Conservation (phyloP, 2,113 vertebrate genomes). For the Hystrix cristata region DNA sequence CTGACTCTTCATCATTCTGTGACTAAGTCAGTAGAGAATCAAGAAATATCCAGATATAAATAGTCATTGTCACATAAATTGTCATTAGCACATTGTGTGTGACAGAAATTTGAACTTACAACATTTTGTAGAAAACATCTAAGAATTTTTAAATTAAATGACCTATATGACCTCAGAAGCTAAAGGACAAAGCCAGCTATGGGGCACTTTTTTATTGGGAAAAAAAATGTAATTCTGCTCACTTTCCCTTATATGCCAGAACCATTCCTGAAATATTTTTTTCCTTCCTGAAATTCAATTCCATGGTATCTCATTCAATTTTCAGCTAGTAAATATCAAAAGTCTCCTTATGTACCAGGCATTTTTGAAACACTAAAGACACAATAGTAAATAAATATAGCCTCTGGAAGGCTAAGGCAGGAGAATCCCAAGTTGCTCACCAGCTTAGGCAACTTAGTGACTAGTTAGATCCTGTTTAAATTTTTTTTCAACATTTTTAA, state of each 20-base stretch:
- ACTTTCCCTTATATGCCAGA: neutral
- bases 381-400: neutral
- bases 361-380: slow-evolving; percentile 14
- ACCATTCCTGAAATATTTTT: neutral
- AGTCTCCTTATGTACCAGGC: neutral
- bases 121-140: slow-evolving; percentile 25
- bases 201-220: neutral
- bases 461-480: neutral
- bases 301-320: slow-evolving; percentile 12
- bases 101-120: neutral
- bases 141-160: slow-evolving; percentile 3
- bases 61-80: neutral
- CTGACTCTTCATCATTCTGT: neutral
- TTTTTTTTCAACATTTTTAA: neutral
- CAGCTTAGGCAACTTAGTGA: neutral
- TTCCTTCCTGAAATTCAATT: slow-evolving; percentile 49
- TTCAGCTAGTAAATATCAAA: slow-evolving; percentile 52
- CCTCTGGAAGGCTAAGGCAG: neutral
- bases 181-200: neutral
- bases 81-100: neutral
- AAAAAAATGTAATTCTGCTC: neutral
- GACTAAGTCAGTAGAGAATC: neutral
- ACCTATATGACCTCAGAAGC: neutral
- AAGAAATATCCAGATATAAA: neutral
- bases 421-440: neutral